A percentile compares a stretch with the other conserved stretches of the same genome.
phyloP scores from a whole-genome alignment of 2,113 vertebrate genomes.

The Cathartes aura region DNA sequence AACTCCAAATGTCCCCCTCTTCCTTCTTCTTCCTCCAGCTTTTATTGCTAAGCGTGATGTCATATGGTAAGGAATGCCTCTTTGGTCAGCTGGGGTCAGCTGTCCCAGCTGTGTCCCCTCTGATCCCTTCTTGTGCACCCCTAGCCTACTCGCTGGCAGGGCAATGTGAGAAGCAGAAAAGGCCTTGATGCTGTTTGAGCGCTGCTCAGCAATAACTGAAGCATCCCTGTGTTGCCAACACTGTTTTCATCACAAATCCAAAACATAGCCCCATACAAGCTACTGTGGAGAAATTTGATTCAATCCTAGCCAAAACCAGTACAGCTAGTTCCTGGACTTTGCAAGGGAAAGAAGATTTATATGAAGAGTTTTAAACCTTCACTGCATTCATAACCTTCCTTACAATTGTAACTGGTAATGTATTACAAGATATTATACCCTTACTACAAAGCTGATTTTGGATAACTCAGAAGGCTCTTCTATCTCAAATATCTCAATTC shows the following conservation, averaged over 20 bases:
- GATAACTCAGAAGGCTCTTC: background rate
- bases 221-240: accelerated
- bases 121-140: background rate
- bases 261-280: background rate
- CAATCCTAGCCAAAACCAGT: background rate
- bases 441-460: background rate
- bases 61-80: too few species aligned
- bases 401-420: background rate
- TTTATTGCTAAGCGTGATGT: background rate
- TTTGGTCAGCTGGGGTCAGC: background rate
- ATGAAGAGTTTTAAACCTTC: background rate
- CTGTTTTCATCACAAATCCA: background rate
- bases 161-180: background rate
- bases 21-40: background rate
- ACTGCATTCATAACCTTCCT: background rate
- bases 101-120: background rate
- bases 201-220: background rate
- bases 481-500: background rate
- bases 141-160: accelerated
- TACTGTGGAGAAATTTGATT: background rate
- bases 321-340: background rate
- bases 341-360: background rate
- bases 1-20: background rate
- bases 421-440: background rate
- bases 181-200: background rate